Evolutionary conservation across 2,797 vertebrate species (phyloP).

Genomic region (Chaetophractus vellerosus): DNA sequence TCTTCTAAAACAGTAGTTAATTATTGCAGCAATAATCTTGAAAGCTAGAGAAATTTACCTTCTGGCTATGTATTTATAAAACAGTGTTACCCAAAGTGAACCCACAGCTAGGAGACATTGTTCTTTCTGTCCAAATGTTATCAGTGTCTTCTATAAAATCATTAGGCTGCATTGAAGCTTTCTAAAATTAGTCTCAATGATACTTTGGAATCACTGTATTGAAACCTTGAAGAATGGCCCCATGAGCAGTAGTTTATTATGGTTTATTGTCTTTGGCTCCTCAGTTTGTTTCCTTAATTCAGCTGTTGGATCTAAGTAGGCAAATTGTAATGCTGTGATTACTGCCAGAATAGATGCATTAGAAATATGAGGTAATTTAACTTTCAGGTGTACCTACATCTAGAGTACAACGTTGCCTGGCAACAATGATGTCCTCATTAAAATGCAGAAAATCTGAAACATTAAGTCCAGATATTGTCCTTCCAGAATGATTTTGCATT

Average conservation of each 20-base stretch:
- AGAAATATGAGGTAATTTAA: constrained; percentile 40
- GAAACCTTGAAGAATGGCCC: constrained; percentile 8
- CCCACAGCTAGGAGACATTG: not conserved
- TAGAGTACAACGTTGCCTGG: constrained; percentile 65
- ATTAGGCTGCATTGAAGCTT: constrained; percentile 32
- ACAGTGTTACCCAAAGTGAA: constrained; percentile 60
- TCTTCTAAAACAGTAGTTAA: constrained; percentile 72
- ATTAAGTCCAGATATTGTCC: not conserved
- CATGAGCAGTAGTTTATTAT: not conserved
- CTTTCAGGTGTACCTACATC: not conserved
- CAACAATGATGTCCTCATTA: constrained; percentile 15
- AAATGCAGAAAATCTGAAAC: constrained; percentile 56
- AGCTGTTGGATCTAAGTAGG: constrained; percentile 18
- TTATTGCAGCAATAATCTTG: constrained; percentile 61
- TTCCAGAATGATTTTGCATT: constrained; percentile 13
- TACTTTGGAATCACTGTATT: not conserved
- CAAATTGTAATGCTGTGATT: not conserved
- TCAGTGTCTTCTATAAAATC: constrained; percentile 4
- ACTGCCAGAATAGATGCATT: not conserved
- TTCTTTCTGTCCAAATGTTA: constrained; percentile 22
- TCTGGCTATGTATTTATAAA: constrained; percentile 62
- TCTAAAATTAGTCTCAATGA: constrained; percentile 14
- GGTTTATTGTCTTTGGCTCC: constrained; percentile 44
- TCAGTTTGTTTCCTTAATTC: constrained; percentile 45
- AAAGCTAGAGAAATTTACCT: constrained; percentile 70